Percentiles rank a stretch among this genome's conserved stretches.
Conservation (phyloP, 2,797 vertebrate genomes). For the Pseudomugil gertrudae region DNA sequence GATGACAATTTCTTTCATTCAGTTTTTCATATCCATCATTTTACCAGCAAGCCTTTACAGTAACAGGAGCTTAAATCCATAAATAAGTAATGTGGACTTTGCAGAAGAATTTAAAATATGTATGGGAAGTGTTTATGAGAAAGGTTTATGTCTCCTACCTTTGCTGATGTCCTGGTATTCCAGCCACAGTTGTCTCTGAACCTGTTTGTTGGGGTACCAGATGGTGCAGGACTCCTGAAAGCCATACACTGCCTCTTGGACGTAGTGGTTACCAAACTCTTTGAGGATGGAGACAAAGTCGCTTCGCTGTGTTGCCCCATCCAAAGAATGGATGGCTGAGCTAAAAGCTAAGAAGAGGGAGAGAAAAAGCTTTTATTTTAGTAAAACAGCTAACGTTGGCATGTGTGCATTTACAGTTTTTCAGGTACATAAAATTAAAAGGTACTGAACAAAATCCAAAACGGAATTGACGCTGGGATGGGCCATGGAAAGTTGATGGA, state of each 20-base stretch:
- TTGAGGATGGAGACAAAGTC: conserved; percentile 93
- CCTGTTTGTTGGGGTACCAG: conserved; percentile 98
- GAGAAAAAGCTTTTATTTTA: neutral
- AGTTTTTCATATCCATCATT: neutral
- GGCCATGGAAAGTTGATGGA: no score
- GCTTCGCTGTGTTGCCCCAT: conserved; percentile 90
- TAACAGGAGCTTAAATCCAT: neutral
- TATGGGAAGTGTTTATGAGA: neutral
- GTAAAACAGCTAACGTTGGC: neutral
- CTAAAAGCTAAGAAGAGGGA: conserved; percentile 84
- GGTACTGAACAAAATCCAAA: neutral
- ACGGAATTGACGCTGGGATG: neutral
- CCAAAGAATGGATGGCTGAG: conserved; percentile 93
- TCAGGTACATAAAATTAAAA: neutral
- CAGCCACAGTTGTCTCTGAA: conserved; percentile 95
- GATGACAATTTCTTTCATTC: neutral
- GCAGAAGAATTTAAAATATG: neutral
- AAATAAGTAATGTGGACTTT: neutral
- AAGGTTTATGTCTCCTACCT: conserved; percentile 80
- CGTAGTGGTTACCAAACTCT: conserved; percentile 97
- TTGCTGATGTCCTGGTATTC: conserved; percentile 99
- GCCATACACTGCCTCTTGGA: conserved; percentile 95
- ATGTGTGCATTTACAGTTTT: no score
- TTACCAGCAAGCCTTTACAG: neutral
- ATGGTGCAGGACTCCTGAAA: conserved; percentile 97